Evolutionary conservation across 2,888 invertebrate species (phyloP).

Genomic region (Machimus atricapillus): DNA sequence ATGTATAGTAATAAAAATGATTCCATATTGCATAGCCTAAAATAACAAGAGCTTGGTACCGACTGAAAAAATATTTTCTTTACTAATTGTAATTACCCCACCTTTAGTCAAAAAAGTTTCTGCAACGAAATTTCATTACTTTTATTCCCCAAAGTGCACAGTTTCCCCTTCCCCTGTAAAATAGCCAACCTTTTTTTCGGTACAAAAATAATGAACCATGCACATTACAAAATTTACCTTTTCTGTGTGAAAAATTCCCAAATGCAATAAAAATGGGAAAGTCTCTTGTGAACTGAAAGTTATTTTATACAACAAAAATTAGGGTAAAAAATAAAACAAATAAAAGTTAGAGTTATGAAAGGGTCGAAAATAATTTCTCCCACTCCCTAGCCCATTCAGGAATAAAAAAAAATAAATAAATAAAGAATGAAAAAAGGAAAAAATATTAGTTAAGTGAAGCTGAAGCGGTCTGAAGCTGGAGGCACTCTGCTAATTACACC

Average conservation of each 20-base stretch:
- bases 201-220: background rate
- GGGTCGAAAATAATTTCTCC: background rate
- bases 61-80: background rate
- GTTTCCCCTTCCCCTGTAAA: background rate
- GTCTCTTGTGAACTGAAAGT: background rate
- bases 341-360: background rate
- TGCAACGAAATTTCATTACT: background rate
- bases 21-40: too few relatives aligned
- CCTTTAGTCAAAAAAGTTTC: background rate
- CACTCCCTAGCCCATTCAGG: background rate
- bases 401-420: background rate
- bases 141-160: background rate
- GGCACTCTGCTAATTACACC: constrained; percentile 1
- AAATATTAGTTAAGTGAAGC: background rate
- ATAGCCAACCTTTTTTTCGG: background rate
- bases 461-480: background rate
- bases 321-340: background rate
- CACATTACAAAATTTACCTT: background rate
- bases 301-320: background rate
- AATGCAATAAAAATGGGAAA: background rate
- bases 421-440: background rate
- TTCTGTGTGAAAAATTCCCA: background rate
- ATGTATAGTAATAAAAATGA: too few relatives aligned
- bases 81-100: background rate
- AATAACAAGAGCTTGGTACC: too few relatives aligned